phyloP scores from a whole-genome alignment of 2,888 invertebrate genomes.

The Perithous albicinctus region DNA sequence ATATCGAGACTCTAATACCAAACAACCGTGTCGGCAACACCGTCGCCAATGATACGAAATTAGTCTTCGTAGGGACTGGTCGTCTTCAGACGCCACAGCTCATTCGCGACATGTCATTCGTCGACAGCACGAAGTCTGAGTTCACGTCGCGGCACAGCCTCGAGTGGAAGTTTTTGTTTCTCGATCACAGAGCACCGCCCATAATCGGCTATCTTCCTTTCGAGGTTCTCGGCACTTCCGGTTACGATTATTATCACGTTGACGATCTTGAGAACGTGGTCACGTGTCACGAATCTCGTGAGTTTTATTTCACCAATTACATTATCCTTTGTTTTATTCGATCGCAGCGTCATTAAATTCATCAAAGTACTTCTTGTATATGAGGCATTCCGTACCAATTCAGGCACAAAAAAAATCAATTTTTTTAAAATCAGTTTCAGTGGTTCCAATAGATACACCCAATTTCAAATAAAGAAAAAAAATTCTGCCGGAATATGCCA shows the following conservation, averaged over 20 bases:
- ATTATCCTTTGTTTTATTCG: neutral
- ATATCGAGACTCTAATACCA: conserved; percentile 77
- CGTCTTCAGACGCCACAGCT: conserved; percentile 93
- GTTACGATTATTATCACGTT: conserved; percentile 98
- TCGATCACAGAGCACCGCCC: conserved; percentile 96
- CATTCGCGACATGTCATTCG: conserved; percentile 93
- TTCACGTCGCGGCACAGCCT: conserved; percentile 97
- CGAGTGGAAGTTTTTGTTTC: conserved; percentile 97
- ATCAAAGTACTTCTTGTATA: too few species aligned
- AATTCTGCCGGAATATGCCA: too few species aligned
- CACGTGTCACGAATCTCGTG: conserved; percentile 94
- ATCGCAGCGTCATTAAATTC: too few species aligned
- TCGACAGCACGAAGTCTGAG: conserved; percentile 92
- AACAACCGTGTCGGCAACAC: conserved; percentile 72
- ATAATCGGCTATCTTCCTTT: conserved; percentile 97
- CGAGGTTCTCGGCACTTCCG: conserved; percentile 97
- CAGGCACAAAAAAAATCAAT: too few species aligned
- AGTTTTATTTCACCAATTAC: conserved; percentile 83
- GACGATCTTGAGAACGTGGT: conserved; percentile 96
- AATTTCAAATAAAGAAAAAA: too few species aligned
- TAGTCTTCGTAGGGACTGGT: conserved; percentile 94
- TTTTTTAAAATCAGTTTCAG: too few species aligned
- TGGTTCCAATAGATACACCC: too few species aligned
- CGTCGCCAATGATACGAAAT: conserved; percentile 77
- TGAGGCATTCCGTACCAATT: too few species aligned